phyloP scores from a whole-genome alignment of 2,113 vertebrate genomes.

The Rhea americana region DNA sequence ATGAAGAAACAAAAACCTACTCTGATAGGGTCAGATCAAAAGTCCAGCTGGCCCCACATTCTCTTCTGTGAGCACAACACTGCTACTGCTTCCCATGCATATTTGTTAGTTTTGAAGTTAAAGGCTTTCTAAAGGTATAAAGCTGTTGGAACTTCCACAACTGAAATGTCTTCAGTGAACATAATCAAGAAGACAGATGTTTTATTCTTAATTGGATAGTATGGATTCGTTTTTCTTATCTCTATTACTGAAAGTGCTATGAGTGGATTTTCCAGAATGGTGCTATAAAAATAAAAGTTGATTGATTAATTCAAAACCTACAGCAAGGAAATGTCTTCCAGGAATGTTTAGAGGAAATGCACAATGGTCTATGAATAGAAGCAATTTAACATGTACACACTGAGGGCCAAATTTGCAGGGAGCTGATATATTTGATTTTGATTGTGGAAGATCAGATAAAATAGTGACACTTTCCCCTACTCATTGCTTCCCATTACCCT shows the following conservation, averaged over 20 bases:
- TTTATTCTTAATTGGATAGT: slow-evolving; percentile 70
- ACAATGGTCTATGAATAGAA: neutral
- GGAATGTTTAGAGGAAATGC: slow-evolving; percentile 53
- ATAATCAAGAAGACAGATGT: slow-evolving; percentile 67
- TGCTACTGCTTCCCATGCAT: neutral
- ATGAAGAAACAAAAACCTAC: neutral
- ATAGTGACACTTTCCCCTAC: neutral
- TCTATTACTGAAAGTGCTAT: slow-evolving; percentile 73
- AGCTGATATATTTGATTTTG: neutral
- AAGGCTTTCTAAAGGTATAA: neutral
- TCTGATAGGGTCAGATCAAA: neutral
- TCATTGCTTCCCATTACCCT: neutral
- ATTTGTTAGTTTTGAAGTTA: neutral
- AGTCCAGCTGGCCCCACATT: neutral
- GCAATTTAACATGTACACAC: neutral
- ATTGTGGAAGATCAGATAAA: neutral
- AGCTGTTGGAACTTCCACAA: neutral
- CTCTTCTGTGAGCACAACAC: neutral
- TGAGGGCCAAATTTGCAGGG: neutral
- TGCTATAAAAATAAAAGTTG: slow-evolving; percentile 74
- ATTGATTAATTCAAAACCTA: slow-evolving; percentile 75
- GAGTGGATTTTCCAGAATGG: slow-evolving; percentile 74
- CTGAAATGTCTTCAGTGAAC: slow-evolving; percentile 34
- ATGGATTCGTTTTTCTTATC: slow-evolving; percentile 71
- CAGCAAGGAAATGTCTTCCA: slow-evolving; percentile 53